Base-by-base conservation (phyloP, 2,113 vertebrate species). In the Odocoileus hemionus region DNA sequence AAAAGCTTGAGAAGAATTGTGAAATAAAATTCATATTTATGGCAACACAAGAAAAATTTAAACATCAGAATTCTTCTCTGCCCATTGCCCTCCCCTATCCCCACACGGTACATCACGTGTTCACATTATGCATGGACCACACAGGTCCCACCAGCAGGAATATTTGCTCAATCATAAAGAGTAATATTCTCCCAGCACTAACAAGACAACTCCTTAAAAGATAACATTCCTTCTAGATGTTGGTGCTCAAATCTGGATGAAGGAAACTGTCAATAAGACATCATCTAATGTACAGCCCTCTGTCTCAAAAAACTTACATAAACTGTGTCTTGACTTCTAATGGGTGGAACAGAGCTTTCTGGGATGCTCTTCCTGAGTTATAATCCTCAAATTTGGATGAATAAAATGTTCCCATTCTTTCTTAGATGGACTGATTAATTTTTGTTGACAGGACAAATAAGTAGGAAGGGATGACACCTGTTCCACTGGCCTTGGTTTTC, bases 21-120 rank as follows among this genome's bases (percentile, higher is more conserved):
- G 78, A 80, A 52, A 80, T 52, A 80, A 80, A 52, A 80, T 79
- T 19, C 45, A 30, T 80, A 19, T 80, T 33, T 50, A 52, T 12
- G 45, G 78, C 78, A 80, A 80, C 16, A 80, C 28, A 80, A 52
- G 78, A 52, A 78, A 45, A 78, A 28, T 43, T 16, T 45, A 78
- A 45, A 52, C 45, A 50, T 50, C 21, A 21, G 33, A 52, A 12
- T 52, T 50, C 16, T 80, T 50, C 28, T 52, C 78, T 80, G 5
- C 45, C 28, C 28, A 33, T 33, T 33, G 45, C 28, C 28, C 16
- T 80, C 45, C 45, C 39, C 45, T 50, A 5, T 79, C 16, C 45
- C 45, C 28, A 30, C 45, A 33, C 5, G 0, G 45, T 52, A 30
- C 45, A 33, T 12, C 45, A 1, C 3, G 1, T 33, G 28, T 21